Conservation (phyloP, 2,888 invertebrate species). For the Oscheius onirici region DNA sequence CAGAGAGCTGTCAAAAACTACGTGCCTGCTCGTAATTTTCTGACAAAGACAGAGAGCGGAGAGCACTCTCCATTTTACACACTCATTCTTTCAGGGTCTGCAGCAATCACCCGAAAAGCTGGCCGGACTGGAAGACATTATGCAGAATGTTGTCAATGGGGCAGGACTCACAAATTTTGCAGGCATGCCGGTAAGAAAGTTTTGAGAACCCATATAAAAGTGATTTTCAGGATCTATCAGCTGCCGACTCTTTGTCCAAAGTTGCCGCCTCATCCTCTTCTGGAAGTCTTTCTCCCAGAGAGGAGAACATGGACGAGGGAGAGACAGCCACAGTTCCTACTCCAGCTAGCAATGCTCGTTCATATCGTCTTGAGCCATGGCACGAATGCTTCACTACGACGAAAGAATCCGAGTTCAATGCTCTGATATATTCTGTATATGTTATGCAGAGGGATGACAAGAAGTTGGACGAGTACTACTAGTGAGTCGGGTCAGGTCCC, state of each 20-base stretch:
- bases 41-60: not conserved
- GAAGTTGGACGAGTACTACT: conserved; percentile 48
- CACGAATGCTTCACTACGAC: conserved; percentile 54
- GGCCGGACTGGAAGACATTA: conserved; percentile 23
- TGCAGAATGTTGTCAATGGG: conserved; percentile 20
- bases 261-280: conserved; percentile 26
- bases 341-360: conserved; percentile 6
- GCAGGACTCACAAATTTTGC: not conserved
- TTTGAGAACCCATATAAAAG: too few relatives aligned
- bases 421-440: conserved; percentile 58
- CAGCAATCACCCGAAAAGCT: conserved; percentile 30
- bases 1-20: conserved; percentile 6
- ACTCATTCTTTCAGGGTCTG: conserved; percentile 1
- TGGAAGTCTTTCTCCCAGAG: conserved; percentile 10
- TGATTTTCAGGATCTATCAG: conserved; percentile 8
- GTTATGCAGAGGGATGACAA: conserved; percentile 38
- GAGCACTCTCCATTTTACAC: not conserved
- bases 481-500: too few relatives aligned
- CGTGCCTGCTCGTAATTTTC: not conserved
- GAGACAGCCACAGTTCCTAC: not conserved
- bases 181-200: conserved; percentile 23
- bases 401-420: conserved; percentile 42
- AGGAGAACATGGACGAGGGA: not conserved
- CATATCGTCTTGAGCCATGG: conserved; percentile 42
- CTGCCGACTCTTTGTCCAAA: not conserved